Evolutionary conservation across 2,113 vertebrate genomes (phyloP), one percentile per base, ranked within the genome.

Genomic region (Phasianus colchicus): DNA sequence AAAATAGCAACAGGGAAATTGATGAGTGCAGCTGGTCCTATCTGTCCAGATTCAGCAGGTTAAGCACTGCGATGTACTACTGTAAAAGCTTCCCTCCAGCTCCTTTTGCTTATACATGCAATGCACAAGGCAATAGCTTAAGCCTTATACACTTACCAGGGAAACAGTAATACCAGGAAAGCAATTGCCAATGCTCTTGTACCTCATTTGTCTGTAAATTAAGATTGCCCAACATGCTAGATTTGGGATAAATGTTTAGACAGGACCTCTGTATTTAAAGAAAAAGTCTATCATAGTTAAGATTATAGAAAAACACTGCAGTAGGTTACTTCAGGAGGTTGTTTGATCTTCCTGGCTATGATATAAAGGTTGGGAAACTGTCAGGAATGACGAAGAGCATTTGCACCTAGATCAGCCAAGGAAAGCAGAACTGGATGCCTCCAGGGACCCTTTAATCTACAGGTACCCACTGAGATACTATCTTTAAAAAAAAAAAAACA

Each of bases 1-100:
- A 79, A 96, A 96, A 91, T 9, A 93, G 86, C 70, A 95, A 30
- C 86, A 85, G 45, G 43, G 71, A 66, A 85, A 79, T 14, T 42
- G 30, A 25, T 42, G 61, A 85, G 60, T 67, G 88, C 90, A 97
- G 87, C 81, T 96, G 84, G 45, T 16, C 72, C 86, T 36, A 81
- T 65, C 84, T 57, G 42, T 61, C 71, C 80, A 79, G 24, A 81
- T 15, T n/a, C 32, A 40, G 15, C 2, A 78, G 19, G 47, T 27
- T 38, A 77, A 69, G 43, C 27, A 65, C 32, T 13, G 29, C 2
- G 3, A 8, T 9, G 25, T 16, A 11, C 60, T 32, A 64, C n/a
- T 86, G 21, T 36, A 57, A 17, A 4, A 3, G 64, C 52, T 54
- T 54, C 27, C 27, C 27, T 54, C 52, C 14, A 54, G 27, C 27